phyloP scores from a whole-genome alignment of 2,113 vertebrate species.

The Eurypyga helias region DNA sequence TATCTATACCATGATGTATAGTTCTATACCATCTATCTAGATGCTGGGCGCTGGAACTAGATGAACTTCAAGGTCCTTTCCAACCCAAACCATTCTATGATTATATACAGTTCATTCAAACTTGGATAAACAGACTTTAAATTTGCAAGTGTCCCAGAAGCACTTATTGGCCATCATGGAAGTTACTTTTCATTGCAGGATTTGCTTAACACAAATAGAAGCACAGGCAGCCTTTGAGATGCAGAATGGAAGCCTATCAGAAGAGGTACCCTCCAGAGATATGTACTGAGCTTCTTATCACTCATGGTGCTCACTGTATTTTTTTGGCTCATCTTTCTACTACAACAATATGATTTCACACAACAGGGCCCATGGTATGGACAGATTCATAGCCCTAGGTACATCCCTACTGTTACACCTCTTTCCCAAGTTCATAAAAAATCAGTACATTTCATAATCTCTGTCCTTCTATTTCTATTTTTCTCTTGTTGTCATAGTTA shows the following conservation, averaged over 20 bases:
- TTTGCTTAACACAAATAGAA: not conserved
- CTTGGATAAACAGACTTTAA: not conserved
- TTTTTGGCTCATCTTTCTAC: not conserved
- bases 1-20: no score
- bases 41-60: no score
- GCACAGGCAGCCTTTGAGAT: not conserved
- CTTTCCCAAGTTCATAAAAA: not conserved
- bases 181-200: not conserved
- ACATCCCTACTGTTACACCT: not conserved
- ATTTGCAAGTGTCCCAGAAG: not conserved
- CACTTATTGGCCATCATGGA: rapidly evolving
- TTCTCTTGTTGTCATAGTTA: not conserved
- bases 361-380: not conserved
- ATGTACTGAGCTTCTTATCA: not conserved
- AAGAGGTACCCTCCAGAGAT: not conserved
- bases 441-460: not conserved
- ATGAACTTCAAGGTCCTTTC: no score
- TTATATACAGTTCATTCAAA: not conserved
- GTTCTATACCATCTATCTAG: no score
- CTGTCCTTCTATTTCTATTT: not conserved
- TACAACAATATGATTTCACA: not conserved
- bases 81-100: no score
- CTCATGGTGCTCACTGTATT: not conserved
- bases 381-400: not conserved
- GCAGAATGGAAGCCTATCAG: not conserved